phyloP scores from a whole-genome alignment of 2,113 vertebrate genomes.

The Phocoena sinus region DNA sequence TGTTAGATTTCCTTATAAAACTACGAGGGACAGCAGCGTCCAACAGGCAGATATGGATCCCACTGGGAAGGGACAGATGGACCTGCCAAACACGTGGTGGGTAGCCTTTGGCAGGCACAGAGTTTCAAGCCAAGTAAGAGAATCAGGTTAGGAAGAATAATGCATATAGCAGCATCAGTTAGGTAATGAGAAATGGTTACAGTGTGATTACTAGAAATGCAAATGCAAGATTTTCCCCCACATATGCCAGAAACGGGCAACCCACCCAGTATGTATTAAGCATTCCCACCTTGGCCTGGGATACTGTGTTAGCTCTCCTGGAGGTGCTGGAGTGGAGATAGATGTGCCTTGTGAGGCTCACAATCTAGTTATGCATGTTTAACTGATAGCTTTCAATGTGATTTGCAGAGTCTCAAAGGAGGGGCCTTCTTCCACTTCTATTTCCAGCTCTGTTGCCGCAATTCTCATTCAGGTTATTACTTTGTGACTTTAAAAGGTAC shows the following conservation, averaged over 20 bases:
- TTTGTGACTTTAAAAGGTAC: neutral
- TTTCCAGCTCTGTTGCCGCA: neutral
- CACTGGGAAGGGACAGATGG: too few species aligned
- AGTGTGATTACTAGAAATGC: neutral
- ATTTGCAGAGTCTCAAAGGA: neutral
- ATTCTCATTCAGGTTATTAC: neutral
- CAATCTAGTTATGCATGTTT: neutral
- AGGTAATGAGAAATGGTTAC: neutral
- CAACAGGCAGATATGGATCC: neutral
- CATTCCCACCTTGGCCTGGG: neutral
- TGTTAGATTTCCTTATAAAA: neutral
- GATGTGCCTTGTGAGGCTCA: neutral
- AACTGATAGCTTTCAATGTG: neutral
- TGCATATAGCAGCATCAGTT: neutral
- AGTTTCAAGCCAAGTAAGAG: neutral
- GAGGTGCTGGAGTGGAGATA: neutral
- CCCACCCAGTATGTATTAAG: neutral
- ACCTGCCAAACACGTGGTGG: neutral
- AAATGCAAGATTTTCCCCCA: neutral
- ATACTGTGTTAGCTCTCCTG: neutral
- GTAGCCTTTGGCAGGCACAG: neutral
- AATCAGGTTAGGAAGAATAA: neutral
- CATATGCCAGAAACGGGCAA: neutral
- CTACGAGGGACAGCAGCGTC: fast-evolving
- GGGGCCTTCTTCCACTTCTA: neutral